Conservation (phyloP, 2,888 invertebrate species). For the Chymomyza procnemis region DNA sequence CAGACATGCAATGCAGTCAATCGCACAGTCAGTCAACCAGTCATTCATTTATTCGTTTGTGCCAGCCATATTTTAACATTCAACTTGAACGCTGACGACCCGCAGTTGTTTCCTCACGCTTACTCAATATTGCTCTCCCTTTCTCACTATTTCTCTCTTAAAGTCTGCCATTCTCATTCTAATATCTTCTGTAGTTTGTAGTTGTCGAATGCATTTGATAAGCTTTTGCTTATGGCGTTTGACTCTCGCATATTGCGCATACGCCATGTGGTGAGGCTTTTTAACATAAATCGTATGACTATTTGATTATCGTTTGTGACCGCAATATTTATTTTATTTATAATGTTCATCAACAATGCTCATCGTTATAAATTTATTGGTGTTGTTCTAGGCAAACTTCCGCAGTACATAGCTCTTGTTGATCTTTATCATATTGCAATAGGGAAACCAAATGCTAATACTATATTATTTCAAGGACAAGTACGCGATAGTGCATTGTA, state of each 20-base stretch:
- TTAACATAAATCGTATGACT: background rate
- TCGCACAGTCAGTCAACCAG: background rate
- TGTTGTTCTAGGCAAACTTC: slow-evolving; percentile 58
- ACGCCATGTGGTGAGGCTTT: slow-evolving; percentile 43
- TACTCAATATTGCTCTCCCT: background rate
- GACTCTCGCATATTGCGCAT: slow-evolving; percentile 54
- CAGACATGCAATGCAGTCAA: background rate
- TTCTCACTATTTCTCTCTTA: background rate
- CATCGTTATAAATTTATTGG: slow-evolving; percentile 40
- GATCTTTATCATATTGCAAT: slow-evolving; percentile 71
- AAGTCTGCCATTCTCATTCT: background rate
- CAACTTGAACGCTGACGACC: slow-evolving; percentile 73
- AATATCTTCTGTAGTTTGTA: background rate
- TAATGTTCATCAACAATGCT: slow-evolving; percentile 31
- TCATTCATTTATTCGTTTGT: background rate
- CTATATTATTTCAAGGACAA: slow-evolving; percentile 57
- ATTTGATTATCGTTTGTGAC: background rate
- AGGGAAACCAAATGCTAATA: slow-evolving; percentile 47
- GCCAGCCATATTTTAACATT: slow-evolving; percentile 53
- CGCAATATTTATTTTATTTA: slow-evolving; percentile 29
- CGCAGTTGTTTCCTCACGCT: slow-evolving; percentile 3
- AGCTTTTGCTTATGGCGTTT: slow-evolving; percentile 3
- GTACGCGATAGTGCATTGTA: slow-evolving; percentile 51
- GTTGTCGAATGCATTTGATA: slow-evolving; percentile 12
- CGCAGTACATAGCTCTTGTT: slow-evolving; percentile 47